Conservation (phyloP, 2,797 vertebrate species). For the Sebastes itinus region DNA sequence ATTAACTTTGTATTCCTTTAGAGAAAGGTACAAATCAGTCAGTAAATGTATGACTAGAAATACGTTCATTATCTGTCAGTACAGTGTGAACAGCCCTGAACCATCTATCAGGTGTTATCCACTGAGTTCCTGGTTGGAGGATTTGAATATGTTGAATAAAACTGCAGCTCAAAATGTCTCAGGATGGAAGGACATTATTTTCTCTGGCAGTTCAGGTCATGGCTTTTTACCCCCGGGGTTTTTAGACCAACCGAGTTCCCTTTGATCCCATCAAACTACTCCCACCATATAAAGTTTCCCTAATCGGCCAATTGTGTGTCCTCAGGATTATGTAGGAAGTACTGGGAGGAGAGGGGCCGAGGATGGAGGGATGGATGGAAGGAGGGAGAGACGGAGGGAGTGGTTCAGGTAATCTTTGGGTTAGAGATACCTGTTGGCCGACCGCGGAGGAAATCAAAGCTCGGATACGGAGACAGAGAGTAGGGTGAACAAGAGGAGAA, state of each 20-base stretch:
- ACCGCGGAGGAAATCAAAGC: slow-evolving; percentile 81
- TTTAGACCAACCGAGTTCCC: slow-evolving; percentile 25
- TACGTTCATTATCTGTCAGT: background rate
- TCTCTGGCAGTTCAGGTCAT: background rate
- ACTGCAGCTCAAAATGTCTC: background rate
- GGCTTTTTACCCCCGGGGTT: slow-evolving; percentile 5
- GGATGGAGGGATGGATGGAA: slow-evolving; percentile 44
- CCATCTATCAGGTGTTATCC: background rate
- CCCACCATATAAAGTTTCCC: slow-evolving; percentile 73
- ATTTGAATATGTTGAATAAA: background rate
- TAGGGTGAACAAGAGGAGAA: slow-evolving; percentile 47
- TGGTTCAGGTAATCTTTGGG: slow-evolving; percentile 71
- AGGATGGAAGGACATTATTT: background rate
- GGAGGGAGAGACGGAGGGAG: slow-evolving; percentile 33
- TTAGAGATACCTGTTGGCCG: slow-evolving; percentile 76
- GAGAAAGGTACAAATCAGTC: background rate
- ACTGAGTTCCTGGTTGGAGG: background rate
- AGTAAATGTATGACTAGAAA: background rate
- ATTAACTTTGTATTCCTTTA: background rate
- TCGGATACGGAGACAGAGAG: slow-evolving; percentile 61
- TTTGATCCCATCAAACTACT: slow-evolving; percentile 61
- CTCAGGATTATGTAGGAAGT: slow-evolving; percentile 61
- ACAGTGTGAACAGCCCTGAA: background rate
- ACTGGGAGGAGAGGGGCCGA: slow-evolving; percentile 36
- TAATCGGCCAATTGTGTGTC: slow-evolving; percentile 70